Conservation (phyloP, 2,113 vertebrate species). For the Pelecanoides urinatrix region DNA sequence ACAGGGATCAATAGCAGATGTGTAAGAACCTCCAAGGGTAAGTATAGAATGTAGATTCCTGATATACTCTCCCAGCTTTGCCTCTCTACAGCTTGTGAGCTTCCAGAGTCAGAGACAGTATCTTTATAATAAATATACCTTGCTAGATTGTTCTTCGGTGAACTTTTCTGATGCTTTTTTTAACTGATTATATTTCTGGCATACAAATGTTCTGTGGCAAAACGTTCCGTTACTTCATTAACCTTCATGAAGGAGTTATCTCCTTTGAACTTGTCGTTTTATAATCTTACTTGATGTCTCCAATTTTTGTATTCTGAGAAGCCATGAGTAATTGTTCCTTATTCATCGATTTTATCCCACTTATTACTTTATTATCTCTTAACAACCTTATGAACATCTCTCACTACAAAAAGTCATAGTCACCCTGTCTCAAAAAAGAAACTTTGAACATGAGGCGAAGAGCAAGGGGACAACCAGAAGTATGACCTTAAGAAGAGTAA, state of each 20-base stretch:
- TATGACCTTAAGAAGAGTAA: neutral
- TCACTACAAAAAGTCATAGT: neutral
- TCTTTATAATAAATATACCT: neutral
- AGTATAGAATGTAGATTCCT: neutral
- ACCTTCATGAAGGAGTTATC: neutral
- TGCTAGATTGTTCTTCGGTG: neutral
- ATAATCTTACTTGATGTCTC: neutral
- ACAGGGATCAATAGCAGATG: neutral
- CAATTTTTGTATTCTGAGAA: neutral
- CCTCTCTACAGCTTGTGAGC: neutral
- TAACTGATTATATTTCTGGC: neutral
- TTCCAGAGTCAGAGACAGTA: neutral
- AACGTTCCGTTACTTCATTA: neutral
- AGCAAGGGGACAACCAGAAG: neutral
- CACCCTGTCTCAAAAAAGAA: neutral
- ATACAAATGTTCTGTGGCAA: neutral
- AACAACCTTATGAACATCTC: accelerated
- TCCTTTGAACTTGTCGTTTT: neutral
- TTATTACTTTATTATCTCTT: neutral
- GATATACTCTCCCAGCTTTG: neutral
- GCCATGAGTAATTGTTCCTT: neutral
- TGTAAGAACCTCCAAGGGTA: neutral
- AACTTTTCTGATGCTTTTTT: neutral
- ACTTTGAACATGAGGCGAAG: neutral
- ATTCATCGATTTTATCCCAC: neutral